phyloP scores from a whole-genome alignment of 1,140 invertebrate species.

The Eurosta solidaginis region DNA sequence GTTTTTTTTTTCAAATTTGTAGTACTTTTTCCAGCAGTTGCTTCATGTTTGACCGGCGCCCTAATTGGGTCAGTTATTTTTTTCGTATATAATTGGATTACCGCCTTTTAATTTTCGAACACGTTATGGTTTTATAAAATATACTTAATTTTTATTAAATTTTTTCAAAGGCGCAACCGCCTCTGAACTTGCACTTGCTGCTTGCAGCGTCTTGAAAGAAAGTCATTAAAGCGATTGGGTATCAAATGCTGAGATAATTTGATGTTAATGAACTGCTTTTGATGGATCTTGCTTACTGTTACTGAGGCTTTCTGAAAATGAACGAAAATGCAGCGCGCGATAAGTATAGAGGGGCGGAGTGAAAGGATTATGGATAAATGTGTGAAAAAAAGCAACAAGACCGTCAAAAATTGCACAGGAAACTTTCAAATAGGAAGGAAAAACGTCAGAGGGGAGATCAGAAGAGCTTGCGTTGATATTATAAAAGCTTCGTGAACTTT shows the following conservation, averaged over 20 bases:
- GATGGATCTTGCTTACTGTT: neutral
- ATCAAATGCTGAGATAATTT: slow-evolving; percentile 17
- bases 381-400: no score
- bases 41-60: neutral
- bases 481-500: no score
- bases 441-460: no score
- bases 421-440: no score
- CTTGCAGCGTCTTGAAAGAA: slow-evolving; percentile 14
- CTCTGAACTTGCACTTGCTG: slow-evolving; percentile 16
- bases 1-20: neutral
- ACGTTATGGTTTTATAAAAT: neutral
- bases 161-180: neutral
- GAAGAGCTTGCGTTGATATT: no score
- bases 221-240: neutral
- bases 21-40: neutral
- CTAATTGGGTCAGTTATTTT: slow-evolving; percentile 53
- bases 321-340: neutral
- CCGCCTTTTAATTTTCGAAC: slow-evolving; percentile 52
- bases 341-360: no score
- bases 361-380: no score
- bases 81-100: slow-evolving; percentile 56
- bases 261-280: slow-evolving; percentile 12
- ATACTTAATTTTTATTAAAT: neutral
- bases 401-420: no score
- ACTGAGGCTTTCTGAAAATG: neutral